Conservation (phyloP, 2,888 invertebrate genomes). For the Eucriotettix oculatus region DNA sequence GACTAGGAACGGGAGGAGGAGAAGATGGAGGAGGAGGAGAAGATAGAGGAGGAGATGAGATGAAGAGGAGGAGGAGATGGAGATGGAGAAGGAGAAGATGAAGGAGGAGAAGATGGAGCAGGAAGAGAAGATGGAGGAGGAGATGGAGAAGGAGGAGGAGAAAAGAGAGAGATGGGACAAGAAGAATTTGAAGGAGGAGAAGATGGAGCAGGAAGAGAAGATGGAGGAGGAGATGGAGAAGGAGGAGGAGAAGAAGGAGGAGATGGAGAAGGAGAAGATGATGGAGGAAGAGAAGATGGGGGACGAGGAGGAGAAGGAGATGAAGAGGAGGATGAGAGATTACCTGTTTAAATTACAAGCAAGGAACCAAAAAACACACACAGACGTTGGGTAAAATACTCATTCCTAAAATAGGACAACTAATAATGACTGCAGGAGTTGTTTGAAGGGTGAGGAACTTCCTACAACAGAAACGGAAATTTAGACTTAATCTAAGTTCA, state of each 20-base stretch:
- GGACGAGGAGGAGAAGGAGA: background rate
- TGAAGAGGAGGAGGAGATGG: background rate
- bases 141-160: no score
- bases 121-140: background rate
- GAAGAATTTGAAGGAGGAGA: background rate
- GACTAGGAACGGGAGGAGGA: no score
- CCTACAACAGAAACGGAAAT: no score
- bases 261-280: background rate
- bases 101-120: background rate
- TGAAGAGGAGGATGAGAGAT: background rate
- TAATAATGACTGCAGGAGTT: no score
- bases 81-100: background rate
- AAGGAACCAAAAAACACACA: no score
- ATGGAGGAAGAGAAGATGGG: background rate
- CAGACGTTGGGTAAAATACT: no score
- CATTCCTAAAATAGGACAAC: no score
- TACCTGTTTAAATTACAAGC: no score
- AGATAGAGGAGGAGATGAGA: no score
- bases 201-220: background rate
- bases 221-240: background rate
- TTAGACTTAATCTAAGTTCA: no score
- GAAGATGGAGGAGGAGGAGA: no score
- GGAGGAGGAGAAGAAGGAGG: background rate
- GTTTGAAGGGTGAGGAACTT: no score
- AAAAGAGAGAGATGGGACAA: background rate